Evolutionary conservation across 2,797 vertebrate species (phyloP).

Genomic region (Brotula barbata): DNA sequence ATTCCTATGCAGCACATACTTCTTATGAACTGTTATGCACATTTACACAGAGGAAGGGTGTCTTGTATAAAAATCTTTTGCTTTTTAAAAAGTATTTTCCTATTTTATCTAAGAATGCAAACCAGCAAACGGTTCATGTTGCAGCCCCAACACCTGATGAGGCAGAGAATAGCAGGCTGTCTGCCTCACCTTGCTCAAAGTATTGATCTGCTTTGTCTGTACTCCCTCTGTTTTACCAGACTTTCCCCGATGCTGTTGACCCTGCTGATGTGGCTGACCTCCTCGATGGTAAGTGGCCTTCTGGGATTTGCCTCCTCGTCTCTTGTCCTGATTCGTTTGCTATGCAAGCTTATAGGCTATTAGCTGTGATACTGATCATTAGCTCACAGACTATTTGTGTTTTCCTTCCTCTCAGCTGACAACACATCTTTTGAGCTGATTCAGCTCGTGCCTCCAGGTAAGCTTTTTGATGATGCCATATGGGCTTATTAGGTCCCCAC

Average conservation of each 20-base stretch:
- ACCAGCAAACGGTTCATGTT: background rate
- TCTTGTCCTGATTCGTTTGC: constrained; percentile 57
- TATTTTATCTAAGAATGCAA: background rate
- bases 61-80: background rate
- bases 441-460: constrained; percentile 94
- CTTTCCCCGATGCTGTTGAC: constrained; percentile 85
- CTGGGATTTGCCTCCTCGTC: constrained; percentile 65
- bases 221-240: constrained; percentile 74
- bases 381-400: constrained; percentile 61
- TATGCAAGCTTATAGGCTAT: constrained; percentile 61
- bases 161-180: constrained; percentile 28
- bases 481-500: constrained; percentile 40
- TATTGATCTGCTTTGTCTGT: constrained; percentile 64
- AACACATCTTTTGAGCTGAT: constrained; percentile 91
- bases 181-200: constrained; percentile 53
- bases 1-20: too few relatives aligned
- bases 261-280: constrained; percentile 89
- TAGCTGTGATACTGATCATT: constrained; percentile 63
- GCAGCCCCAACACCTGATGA: too few relatives aligned
- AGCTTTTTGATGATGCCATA: constrained; percentile 60
- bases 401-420: constrained; percentile 84
- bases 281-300: constrained; percentile 84
- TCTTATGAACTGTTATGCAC: background rate
- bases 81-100: background rate
- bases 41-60: too few relatives aligned